Conservation (phyloP, 1,140 invertebrate species). For the Papilio polytes region DNA sequence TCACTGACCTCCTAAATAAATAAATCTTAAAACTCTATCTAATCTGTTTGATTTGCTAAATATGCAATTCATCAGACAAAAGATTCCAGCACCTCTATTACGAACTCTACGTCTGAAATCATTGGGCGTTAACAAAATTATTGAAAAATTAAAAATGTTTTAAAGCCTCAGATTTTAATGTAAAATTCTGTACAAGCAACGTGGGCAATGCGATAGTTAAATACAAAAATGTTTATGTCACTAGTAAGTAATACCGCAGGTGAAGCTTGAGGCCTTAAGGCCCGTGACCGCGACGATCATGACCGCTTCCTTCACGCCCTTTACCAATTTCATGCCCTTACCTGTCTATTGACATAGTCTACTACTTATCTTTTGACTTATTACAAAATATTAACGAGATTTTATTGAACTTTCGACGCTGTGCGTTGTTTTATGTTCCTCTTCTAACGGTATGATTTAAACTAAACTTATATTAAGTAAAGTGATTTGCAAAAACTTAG, state of each 20-base stretch:
- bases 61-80: neutral
- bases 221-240: neutral
- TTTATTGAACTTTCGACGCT: neutral
- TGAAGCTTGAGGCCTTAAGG: conserved; percentile 43
- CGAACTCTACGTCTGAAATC: neutral
- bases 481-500: too few relatives aligned
- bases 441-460: too few relatives aligned
- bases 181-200: neutral
- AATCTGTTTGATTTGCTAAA: neutral
- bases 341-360: neutral
- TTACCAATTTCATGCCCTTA: conserved; percentile 34
- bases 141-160: neutral
- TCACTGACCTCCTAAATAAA: conserved; percentile 15
- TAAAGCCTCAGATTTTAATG: neutral
- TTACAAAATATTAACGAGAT: neutral
- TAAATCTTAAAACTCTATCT: neutral
- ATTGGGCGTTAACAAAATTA: neutral
- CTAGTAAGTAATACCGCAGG: conserved; percentile 9
- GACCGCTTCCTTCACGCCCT: conserved; percentile 48
- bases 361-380: conserved; percentile 19
- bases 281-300: conserved; percentile 34
- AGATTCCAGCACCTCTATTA: neutral
- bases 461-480: too few relatives aligned
- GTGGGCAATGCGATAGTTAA: neutral
- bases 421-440: neutral